phyloP scores from a whole-genome alignment of 2,113 vertebrate species.

The Oreochromis spilurus region DNA sequence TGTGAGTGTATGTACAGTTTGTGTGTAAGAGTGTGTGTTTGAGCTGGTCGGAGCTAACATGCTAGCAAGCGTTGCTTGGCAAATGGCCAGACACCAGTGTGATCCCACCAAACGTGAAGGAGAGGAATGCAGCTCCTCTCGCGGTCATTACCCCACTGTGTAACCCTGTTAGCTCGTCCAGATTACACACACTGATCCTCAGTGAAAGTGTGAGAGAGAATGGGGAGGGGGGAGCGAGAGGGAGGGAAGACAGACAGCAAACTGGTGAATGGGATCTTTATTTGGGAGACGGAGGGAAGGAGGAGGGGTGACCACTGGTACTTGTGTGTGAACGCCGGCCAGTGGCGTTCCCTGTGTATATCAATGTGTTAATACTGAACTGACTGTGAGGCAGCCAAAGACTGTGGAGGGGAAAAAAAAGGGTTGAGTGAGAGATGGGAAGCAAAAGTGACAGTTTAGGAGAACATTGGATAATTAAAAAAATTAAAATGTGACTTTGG shows the following conservation, averaged over 20 bases:
- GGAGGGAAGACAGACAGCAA: background rate
- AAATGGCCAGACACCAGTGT: constrained; percentile 33
- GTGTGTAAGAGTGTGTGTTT: background rate
- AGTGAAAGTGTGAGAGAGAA: constrained; percentile 31
- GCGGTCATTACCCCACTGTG: constrained; percentile 34
- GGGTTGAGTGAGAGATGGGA: constrained; percentile 15
- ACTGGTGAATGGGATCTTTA: constrained; percentile 58
- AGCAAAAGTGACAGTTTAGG: constrained; percentile 50
- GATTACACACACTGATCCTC: constrained; percentile 58
- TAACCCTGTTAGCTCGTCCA: constrained; percentile 52
- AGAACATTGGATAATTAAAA: constrained; percentile 57
- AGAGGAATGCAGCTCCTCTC: constrained; percentile 48
- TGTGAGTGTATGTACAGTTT: background rate
- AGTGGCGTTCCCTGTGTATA: constrained; percentile 75
- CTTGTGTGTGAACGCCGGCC: constrained; percentile 46
- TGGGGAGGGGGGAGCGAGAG: background rate
- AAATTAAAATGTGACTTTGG: constrained; percentile 74
- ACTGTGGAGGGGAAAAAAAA: constrained; percentile 37
- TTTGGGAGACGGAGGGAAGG: constrained; percentile 46
- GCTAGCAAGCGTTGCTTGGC: constrained; percentile 28
- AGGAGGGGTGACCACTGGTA: constrained; percentile 54
- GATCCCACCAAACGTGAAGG: constrained; percentile 48
- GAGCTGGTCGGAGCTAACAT: constrained; percentile 11
- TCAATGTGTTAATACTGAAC: constrained; percentile 76
- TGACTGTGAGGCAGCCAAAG: constrained; percentile 77